phyloP scores from a whole-genome alignment of 1,140 invertebrate species.

The Listronotus bonariensis region DNA sequence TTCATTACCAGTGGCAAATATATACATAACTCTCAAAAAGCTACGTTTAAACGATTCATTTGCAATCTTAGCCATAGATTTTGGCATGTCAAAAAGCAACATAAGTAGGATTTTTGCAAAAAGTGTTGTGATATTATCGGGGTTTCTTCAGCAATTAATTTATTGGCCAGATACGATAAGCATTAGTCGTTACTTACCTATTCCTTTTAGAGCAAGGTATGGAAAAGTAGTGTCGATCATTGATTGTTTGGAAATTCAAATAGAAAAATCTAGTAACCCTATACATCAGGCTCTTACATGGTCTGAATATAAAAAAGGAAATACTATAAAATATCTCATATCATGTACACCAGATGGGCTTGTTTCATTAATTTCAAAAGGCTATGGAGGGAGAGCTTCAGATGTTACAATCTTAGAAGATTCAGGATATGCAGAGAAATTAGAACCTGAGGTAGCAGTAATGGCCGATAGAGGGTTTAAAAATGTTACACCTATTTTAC shows the following conservation, averaged over 20 bases:
- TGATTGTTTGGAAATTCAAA: constrained; percentile 27
- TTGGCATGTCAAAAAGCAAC: constrained; percentile 2
- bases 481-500: constrained; percentile 45
- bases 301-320: constrained; percentile 58
- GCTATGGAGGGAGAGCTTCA: constrained; percentile 52
- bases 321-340: constrained; percentile 59
- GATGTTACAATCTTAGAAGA: constrained; percentile 52
- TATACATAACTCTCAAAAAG: neutral
- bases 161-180: constrained; percentile 1
- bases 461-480: constrained; percentile 54
- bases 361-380: constrained; percentile 55
- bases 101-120: constrained; percentile 2
- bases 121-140: constrained; percentile 2
- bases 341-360: constrained; percentile 56
- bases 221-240: constrained; percentile 24
- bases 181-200: neutral
- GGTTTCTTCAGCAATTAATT: neutral
- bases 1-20: neutral
- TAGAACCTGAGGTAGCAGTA: constrained; percentile 38
- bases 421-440: constrained; percentile 49
- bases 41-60: constrained; percentile 1
- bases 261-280: constrained; percentile 47
- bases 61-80: neutral
- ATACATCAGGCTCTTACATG: constrained; percentile 55
- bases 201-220: constrained; percentile 13